Percentiles rank a stretch among this genome's conserved stretches.
Evolutionary conservation across 2,797 vertebrate genomes (phyloP).

Genomic region (Coregonus sp.): DNA sequence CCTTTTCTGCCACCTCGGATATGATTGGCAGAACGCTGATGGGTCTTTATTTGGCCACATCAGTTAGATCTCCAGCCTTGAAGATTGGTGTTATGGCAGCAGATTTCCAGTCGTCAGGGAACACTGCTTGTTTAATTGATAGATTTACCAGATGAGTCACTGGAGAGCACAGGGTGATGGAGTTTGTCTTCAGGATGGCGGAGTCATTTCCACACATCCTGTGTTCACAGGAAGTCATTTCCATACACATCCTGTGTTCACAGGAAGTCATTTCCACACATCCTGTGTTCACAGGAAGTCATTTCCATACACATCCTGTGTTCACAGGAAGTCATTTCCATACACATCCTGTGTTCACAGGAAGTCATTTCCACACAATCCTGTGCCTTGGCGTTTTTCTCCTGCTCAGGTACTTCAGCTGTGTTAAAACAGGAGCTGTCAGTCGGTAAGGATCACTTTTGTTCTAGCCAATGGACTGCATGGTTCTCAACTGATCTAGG

Average conservation of each 20-base stretch:
- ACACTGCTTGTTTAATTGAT: constrained; percentile 6
- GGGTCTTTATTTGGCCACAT: constrained; percentile 10
- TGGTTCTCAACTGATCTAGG: background rate
- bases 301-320: too few relatives aligned
- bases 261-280: too few relatives aligned
- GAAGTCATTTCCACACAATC: too few relatives aligned
- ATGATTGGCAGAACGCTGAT: constrained; percentile 7
- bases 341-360: too few relatives aligned
- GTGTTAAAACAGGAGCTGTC: background rate
- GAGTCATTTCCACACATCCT: background rate
- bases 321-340: too few relatives aligned
- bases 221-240: too few relatives aligned
- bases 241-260: too few relatives aligned
- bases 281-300: too few relatives aligned
- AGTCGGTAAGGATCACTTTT: too few relatives aligned
- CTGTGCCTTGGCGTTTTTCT: background rate
- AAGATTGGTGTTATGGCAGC: constrained; percentile 6
- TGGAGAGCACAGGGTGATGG: background rate
- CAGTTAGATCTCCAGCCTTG: constrained; percentile 7
- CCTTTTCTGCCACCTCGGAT: too few relatives aligned
- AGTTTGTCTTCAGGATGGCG: constrained; percentile 1
- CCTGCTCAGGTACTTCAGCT: constrained; percentile 11
- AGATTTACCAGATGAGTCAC: constrained; percentile 5
- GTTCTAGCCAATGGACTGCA: too few relatives aligned
- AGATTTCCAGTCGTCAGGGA: constrained; percentile 9